Conservation (phyloP, 2,113 vertebrate genomes). For the Gallinago paraguaiae region DNA sequence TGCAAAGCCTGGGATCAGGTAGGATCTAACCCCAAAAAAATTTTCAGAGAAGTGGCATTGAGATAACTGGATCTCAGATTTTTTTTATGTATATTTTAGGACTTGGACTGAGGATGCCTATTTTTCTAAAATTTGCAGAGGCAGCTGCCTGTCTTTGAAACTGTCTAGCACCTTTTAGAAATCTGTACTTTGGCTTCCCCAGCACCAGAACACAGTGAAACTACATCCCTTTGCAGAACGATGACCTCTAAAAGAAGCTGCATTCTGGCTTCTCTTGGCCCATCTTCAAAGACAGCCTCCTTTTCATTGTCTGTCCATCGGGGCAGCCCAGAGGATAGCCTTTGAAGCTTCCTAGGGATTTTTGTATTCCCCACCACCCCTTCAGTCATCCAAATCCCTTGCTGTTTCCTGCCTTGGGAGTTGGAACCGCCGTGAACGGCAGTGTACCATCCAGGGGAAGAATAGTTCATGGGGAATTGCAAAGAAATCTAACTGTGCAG, state of each 20-base stretch:
- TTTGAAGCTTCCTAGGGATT: slow-evolving; percentile 46
- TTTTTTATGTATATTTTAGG: background rate
- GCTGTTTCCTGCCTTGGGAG: background rate
- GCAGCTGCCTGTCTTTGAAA: slow-evolving; percentile 31
- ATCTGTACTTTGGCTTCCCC: slow-evolving; percentile 23
- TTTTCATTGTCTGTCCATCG: background rate
- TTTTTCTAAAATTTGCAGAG: slow-evolving; percentile 2
- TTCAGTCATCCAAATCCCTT: slow-evolving; percentile 22
- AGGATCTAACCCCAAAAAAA: background rate
- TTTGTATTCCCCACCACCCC: slow-evolving; percentile 39
- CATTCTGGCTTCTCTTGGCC: slow-evolving; percentile 14
- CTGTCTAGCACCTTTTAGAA: slow-evolving; percentile 26
- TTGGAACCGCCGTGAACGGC: background rate
- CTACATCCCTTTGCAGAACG: background rate
- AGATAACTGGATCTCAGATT: background rate
- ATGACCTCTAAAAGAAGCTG: slow-evolving; percentile 11
- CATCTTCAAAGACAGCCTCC: slow-evolving; percentile 25
- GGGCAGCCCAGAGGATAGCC: slow-evolving; percentile 5
- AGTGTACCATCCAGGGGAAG: background rate
- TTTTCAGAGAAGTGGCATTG: background rate
- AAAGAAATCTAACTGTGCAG: background rate
- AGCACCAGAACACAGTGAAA: slow-evolving; percentile 7
- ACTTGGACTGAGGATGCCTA: background rate
- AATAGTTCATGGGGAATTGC: background rate
- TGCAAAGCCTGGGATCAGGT: background rate